A percentile compares a stretch with the other conserved stretches of the same genome.
These are phyloP conservation scores for Melanostigma gelatinosum DNA, from an alignment of 2,113 vertebrate genomes.

Conservation along the genomic window DNA sequence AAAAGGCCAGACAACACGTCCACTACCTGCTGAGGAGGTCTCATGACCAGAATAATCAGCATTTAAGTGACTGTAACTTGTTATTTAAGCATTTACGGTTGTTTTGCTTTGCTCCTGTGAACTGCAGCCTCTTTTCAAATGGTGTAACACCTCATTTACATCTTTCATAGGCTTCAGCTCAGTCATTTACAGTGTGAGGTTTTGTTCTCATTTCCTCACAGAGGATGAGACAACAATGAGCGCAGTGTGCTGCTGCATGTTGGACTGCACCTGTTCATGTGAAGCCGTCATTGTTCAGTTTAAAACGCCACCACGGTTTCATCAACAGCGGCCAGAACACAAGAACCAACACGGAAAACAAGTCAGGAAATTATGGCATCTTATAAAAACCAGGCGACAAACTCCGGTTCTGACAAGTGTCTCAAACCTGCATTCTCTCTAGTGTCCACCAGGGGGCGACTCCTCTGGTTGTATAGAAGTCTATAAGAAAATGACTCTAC, in stretches of 20 bases:
- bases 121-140: background rate
- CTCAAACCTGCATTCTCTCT: too few relatives aligned
- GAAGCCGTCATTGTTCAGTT: background rate
- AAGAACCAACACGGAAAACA: too few relatives aligned
- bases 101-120: background rate
- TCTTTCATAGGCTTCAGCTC: background rate
- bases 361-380: too few relatives aligned
- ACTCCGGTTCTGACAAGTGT: too few relatives aligned
- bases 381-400: too few relatives aligned
- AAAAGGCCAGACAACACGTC: background rate
- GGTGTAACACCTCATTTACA: background rate
- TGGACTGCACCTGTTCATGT: conserved; percentile 25
- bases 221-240: background rate
- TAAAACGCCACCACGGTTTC: background rate
- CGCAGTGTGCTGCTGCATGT: background rate
- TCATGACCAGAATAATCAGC: background rate
- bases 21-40: background rate
- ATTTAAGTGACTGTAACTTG: background rate
- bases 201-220: background rate
- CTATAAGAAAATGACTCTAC: too few relatives aligned
- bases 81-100: too few relatives aligned
- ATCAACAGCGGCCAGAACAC: too few relatives aligned
- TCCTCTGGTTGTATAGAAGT: too few relatives aligned
- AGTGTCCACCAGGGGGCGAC: too few relatives aligned
- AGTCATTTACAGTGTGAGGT: background rate